These are phyloP conservation scores for Leptopilina clavipes DNA, from an alignment of 1,140 invertebrate genomes.

Conservation along the genomic window DNA sequence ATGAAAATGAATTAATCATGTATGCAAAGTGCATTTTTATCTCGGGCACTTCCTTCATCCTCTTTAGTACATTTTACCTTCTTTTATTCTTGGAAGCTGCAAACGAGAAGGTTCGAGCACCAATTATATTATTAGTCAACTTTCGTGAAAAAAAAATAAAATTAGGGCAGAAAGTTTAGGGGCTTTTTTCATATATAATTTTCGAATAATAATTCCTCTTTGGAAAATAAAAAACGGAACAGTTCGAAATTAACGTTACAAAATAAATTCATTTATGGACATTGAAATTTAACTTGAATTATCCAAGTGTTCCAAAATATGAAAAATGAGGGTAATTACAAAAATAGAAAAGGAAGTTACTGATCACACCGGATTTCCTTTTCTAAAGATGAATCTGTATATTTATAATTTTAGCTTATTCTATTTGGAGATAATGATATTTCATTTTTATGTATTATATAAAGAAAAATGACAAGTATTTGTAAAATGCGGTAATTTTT, in stretches of 20 bases:
- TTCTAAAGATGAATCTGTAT: too few relatives aligned
- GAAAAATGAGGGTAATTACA: too few relatives aligned
- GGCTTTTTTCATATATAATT: background rate
- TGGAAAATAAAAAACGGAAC: background rate
- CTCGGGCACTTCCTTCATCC: background rate
- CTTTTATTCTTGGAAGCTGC: background rate
- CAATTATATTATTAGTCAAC: conserved; percentile 47
- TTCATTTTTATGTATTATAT: too few relatives aligned
- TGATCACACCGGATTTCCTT: too few relatives aligned
- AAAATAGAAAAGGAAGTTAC: too few relatives aligned
- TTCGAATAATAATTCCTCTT: background rate
- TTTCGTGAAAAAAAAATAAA: conserved; percentile 38
- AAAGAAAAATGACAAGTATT: too few relatives aligned
- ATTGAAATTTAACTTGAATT: background rate
- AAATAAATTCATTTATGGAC: conserved; percentile 6
- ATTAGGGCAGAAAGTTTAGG: background rate
- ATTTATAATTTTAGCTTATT: too few relatives aligned
- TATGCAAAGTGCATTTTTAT: conserved; percentile 15
- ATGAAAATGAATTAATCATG: conserved; percentile 13
- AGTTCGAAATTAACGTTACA: background rate
- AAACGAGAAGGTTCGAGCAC: conserved; percentile 32
- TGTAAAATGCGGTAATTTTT: background rate
- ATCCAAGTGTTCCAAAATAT: too few relatives aligned
- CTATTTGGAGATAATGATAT: too few relatives aligned
- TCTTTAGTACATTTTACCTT: background rate